Conservation (phyloP, 2,797 vertebrate species). For the Pipistrellus pygmaeus region DNA sequence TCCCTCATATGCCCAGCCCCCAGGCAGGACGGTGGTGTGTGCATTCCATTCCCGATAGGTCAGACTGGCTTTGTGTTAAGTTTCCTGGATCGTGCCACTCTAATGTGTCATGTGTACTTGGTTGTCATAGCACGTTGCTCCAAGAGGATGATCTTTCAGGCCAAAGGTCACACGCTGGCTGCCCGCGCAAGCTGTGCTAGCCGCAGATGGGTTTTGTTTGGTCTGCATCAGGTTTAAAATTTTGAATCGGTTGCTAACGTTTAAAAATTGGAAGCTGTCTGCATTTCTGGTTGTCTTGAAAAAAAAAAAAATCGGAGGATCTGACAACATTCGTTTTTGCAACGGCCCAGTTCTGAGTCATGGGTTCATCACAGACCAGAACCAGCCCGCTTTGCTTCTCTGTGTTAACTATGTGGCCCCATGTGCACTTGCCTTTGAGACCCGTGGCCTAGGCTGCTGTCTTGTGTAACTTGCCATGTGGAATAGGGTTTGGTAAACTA, state of each 20-base stretch:
- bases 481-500: not conserved
- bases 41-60: slow-evolving; percentile 72
- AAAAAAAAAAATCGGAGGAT: not conserved
- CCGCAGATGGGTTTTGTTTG: not conserved
- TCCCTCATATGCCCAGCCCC: not conserved
- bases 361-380: not conserved
- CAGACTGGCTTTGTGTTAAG: slow-evolving; percentile 51
- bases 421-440: not conserved
- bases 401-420: too few species aligned
- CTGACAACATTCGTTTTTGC: not conserved
- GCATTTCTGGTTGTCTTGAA: slow-evolving; percentile 2
- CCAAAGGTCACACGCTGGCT: slow-evolving; percentile 63
- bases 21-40: not conserved
- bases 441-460: not conserved
- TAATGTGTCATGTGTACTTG: slow-evolving; percentile 62
- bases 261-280: not conserved
- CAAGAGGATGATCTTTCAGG: slow-evolving; percentile 54
- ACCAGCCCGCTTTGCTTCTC: not conserved
- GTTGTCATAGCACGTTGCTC: slow-evolving; percentile 66
- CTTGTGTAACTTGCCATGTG: not conserved
- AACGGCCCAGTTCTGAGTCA: slow-evolving; percentile 50
- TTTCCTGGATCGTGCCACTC: slow-evolving; percentile 71
- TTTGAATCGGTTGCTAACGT: not conserved
- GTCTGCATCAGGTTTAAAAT: not conserved
- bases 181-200: not conserved